These are phyloP conservation scores for Ditylenchus weischeri DNA, from an alignment of 2,888 invertebrate genomes.

Conservation along the genomic window DNA sequence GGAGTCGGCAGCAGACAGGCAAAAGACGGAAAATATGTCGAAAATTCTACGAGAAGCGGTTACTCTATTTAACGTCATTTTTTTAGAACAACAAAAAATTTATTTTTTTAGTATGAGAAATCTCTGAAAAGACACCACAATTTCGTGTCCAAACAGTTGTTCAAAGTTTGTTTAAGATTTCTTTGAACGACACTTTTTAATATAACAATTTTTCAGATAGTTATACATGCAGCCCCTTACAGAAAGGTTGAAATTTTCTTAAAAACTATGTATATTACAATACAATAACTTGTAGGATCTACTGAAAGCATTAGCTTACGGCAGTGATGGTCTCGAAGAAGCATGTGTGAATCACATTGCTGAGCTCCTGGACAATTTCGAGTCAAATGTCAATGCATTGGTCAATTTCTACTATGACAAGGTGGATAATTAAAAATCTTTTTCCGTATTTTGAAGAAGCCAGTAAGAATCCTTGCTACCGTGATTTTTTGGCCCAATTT, in stretches of 20 bases:
- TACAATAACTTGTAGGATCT: slow-evolving; percentile 26
- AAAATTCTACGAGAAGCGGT: slow-evolving; percentile 39
- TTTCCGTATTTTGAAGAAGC: slow-evolving; percentile 29
- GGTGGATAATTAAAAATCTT: slow-evolving; percentile 23
- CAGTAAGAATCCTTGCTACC: not conserved
- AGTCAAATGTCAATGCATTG: slow-evolving; percentile 46
- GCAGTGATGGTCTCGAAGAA: slow-evolving; percentile 53
- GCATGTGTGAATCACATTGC: slow-evolving; percentile 53
- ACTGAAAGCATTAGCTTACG: slow-evolving; percentile 53
- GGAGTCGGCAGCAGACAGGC: slow-evolving; percentile 27
- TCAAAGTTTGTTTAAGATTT: slow-evolving; percentile 43
- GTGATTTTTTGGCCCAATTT: no score
- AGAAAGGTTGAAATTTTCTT: slow-evolving; percentile 28
- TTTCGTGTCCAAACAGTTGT: slow-evolving; percentile 53
- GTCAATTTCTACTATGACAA: slow-evolving; percentile 51
- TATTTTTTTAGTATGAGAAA: slow-evolving; percentile 36
- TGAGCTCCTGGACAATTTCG: slow-evolving; percentile 52
- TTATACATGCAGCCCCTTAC: slow-evolving; percentile 54
- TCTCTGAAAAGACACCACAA: slow-evolving; percentile 54
- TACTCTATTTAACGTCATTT: no score
- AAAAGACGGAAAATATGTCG: slow-evolving; percentile 46
- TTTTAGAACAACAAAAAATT: no score
- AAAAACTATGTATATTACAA: no score
- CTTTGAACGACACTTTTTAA: not conserved
- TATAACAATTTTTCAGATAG: slow-evolving; percentile 38